These are phyloP conservation scores for Prionailurus bengalensis DNA, from an alignment of 2,113 vertebrate genomes.

Conservation along the genomic window DNA sequence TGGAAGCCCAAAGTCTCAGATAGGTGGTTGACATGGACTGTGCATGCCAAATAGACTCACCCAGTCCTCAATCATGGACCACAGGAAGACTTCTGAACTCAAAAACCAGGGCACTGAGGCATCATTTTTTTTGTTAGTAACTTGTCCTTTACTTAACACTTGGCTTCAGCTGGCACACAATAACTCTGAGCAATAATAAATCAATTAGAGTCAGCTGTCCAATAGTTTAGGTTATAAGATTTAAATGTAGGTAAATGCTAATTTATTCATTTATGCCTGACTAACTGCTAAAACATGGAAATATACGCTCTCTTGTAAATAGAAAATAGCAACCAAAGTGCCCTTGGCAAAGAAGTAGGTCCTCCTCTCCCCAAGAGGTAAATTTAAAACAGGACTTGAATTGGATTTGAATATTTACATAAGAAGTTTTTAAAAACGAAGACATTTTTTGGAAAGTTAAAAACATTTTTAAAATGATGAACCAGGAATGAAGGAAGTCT, in stretches of 20 bases:
- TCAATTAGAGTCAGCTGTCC: slow-evolving; percentile 67
- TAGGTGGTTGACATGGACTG: neutral
- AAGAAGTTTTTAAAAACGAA: neutral
- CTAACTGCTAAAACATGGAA: slow-evolving; percentile 64
- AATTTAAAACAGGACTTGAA: slow-evolving; percentile 50
- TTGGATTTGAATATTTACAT: slow-evolving; percentile 35
- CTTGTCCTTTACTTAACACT: slow-evolving; percentile 61
- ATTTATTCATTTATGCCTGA: slow-evolving; percentile 80
- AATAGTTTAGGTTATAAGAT: slow-evolving; percentile 69
- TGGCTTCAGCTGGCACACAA: slow-evolving; percentile 46
- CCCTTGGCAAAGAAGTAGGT: slow-evolving; percentile 34
- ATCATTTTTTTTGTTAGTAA: neutral
- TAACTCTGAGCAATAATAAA: slow-evolving; percentile 55
- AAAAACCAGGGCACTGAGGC: neutral
- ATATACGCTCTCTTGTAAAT: slow-evolving; percentile 63
- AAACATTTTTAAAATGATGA: slow-evolving; percentile 40
- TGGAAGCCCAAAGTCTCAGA: neutral
- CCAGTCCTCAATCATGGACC: neutral
- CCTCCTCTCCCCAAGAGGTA: neutral
- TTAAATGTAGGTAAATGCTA: slow-evolving; percentile 72
- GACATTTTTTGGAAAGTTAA: neutral
- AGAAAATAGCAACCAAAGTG: slow-evolving; percentile 74
- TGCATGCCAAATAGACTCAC: neutral
- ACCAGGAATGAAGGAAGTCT: neutral
- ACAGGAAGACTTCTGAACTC: neutral